Evolutionary conservation across 2,797 vertebrate species (phyloP).

Genomic region (Megaceryle alcyon): DNA sequence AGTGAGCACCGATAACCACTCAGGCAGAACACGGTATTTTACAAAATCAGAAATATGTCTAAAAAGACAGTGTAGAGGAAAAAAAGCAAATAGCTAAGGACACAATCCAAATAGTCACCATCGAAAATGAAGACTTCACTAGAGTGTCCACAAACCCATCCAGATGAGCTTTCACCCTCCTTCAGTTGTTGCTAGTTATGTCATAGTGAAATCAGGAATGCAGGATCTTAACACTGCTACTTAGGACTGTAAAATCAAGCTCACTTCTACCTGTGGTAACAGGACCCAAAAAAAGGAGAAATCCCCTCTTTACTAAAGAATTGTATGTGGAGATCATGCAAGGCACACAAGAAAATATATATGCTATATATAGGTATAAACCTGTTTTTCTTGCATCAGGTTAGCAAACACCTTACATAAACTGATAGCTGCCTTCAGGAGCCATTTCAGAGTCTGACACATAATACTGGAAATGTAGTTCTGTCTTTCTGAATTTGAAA

Average conservation of each 20-base stretch:
- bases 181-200: background rate
- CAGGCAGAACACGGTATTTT: background rate
- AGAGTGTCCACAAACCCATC: background rate
- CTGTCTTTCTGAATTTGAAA: background rate
- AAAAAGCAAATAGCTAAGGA: background rate
- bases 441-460: background rate
- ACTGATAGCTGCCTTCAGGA: background rate
- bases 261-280: background rate
- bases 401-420: background rate
- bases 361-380: background rate
- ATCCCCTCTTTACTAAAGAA: background rate
- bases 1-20: background rate
- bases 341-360: background rate
- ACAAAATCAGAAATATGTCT: background rate
- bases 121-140: background rate
- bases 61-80: background rate
- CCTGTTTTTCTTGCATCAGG: rapidly evolving
- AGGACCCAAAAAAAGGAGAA: background rate
- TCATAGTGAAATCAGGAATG: background rate
- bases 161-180: background rate
- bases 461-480: background rate
- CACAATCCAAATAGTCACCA: background rate
- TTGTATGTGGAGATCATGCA: background rate
- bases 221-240: background rate
- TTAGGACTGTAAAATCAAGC: background rate